phyloP scores from a whole-genome alignment of 2,888 invertebrate genomes.

The Dolomedes plantarius region DNA sequence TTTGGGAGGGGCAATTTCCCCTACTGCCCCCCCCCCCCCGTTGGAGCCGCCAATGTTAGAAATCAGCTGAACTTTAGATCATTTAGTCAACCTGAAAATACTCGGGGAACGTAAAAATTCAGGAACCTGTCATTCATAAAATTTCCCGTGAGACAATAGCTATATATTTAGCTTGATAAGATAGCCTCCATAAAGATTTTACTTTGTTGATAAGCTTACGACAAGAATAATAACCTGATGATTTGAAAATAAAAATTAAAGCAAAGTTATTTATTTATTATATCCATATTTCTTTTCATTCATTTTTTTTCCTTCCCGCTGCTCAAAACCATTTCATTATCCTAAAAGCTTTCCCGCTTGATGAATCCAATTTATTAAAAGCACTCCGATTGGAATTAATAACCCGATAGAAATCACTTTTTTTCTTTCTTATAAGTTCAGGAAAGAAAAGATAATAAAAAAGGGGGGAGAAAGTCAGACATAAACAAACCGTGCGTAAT shows the following conservation, averaged over 20 bases:
- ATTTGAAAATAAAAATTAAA: background rate
- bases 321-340: background rate
- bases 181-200: no score
- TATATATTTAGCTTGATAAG: no score
- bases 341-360: background rate
- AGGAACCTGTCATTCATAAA: no score
- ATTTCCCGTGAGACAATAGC: no score
- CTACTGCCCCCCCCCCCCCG: no score
- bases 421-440: background rate
- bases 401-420: background rate
- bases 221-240: no score
- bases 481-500: conserved; percentile 13
- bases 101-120: no score
- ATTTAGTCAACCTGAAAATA: no score
- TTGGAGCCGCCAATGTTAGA: no score
- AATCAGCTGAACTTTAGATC: no score
- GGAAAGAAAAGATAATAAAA: background rate
- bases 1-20: no score
- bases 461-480: background rate
- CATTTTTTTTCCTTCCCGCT: background rate
- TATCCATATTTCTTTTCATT: background rate
- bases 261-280: background rate
- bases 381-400: conserved; percentile 8
- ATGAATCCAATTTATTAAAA: conserved; percentile 9
- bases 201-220: no score